These are phyloP conservation scores for Oenanthe melanoleuca DNA, from an alignment of 2,113 vertebrate genomes.

Conservation along the genomic window DNA sequence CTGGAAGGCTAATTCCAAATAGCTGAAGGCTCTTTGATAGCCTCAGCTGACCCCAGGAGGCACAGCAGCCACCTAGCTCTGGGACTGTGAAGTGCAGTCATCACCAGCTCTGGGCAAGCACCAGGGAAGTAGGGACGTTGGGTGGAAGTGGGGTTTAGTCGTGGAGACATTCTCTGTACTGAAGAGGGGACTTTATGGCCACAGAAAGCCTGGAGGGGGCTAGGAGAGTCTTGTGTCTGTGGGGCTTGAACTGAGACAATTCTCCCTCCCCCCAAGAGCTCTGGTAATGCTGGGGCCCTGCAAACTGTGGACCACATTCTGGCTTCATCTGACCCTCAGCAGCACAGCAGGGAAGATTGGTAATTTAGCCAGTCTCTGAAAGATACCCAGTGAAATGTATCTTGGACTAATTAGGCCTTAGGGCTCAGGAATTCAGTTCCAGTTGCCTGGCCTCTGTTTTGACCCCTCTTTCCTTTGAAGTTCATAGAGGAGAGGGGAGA, in stretches of 20 bases:
- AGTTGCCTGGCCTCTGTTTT: constrained; percentile 51
- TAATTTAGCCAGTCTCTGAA: neutral
- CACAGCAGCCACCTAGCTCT: neutral
- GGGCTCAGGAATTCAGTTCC: constrained; percentile 40
- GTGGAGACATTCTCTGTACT: neutral
- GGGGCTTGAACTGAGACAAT: neutral
- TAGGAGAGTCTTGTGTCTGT: neutral
- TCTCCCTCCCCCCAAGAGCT: accelerated
- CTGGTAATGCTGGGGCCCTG: neutral
- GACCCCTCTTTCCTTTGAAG: constrained; percentile 61
- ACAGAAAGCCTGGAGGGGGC: neutral
- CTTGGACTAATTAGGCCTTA: constrained; percentile 42
- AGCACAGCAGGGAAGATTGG: neutral
- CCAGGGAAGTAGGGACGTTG: accelerated
- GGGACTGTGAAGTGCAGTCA: neutral
- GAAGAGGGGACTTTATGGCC: neutral
- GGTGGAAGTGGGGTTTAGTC: neutral
- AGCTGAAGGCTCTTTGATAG: neutral
- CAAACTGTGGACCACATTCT: neutral
- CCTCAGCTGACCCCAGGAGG: neutral
- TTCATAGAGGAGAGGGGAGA: constrained; percentile 30
- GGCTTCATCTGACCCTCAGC: neutral
- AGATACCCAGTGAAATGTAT: neutral
- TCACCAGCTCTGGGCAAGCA: neutral
- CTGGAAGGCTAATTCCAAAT: neutral